Percentiles rank a stretch among this genome's conserved stretches.
Evolutionary conservation across 2,113 vertebrate genomes (phyloP).

Genomic region (Protobothrops mucrosquamatus): DNA sequence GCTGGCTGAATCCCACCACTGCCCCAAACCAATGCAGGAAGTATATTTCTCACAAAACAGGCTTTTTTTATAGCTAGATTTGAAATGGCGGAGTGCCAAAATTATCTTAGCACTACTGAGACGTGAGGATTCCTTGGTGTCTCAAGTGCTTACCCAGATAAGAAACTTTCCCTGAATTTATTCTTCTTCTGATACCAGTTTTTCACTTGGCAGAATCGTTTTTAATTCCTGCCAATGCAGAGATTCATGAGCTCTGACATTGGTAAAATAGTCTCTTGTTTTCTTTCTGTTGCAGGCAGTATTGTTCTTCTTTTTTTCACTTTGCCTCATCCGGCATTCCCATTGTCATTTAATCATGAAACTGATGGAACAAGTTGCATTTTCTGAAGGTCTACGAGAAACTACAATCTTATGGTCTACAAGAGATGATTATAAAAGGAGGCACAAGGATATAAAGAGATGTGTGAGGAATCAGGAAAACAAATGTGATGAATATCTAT

Average conservation of each 20-base stretch:
- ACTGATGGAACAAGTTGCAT: background rate
- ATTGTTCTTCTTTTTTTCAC: no score
- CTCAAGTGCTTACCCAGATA: no score
- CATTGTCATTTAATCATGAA: background rate
- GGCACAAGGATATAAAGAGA: background rate
- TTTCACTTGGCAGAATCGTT: background rate
- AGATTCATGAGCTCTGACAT: background rate
- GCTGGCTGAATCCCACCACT: no score
- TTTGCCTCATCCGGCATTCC: background rate
- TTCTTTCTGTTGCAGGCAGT: background rate
- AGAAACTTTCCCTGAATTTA: background rate
- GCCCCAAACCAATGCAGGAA: background rate
- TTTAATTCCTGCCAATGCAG: background rate
- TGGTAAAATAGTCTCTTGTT: background rate
- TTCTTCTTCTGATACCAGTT: background rate
- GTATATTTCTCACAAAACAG: background rate
- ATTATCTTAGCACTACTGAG: background rate
- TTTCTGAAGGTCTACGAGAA: background rate
- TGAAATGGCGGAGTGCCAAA: background rate
- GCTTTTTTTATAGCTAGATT: background rate
- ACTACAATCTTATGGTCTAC: background rate
- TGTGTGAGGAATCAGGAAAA: background rate
- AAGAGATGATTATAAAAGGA: background rate
- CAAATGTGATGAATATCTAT: background rate
- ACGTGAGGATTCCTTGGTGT: background rate